Conservation (phyloP, 2,113 vertebrate genomes). For the Megaleporinus macrocephalus region DNA sequence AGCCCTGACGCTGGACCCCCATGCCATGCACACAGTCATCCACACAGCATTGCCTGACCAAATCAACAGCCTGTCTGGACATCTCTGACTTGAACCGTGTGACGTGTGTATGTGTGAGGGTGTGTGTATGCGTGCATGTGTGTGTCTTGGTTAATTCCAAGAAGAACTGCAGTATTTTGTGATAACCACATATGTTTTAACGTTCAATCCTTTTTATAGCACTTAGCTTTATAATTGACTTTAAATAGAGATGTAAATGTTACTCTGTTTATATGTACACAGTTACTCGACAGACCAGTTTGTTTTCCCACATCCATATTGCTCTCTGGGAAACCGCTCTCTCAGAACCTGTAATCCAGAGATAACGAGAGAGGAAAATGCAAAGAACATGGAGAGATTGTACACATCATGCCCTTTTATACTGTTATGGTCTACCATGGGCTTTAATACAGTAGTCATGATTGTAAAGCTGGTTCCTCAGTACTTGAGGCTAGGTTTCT, state of each 20-base stretch:
- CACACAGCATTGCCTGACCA: constrained; percentile 87
- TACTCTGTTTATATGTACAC: constrained; percentile 50
- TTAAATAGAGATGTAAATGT: neutral
- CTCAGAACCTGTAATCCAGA: neutral
- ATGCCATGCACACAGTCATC: constrained; percentile 86
- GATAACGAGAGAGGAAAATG: neutral
- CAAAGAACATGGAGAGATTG: neutral
- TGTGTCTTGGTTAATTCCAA: constrained; percentile 25
- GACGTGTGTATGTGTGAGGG: neutral
- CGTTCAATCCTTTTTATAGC: neutral
- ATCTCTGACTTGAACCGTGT: constrained; percentile 83
- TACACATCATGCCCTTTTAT: neutral
- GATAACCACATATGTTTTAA: constrained; percentile 2
- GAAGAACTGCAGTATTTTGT: constrained; percentile 1
- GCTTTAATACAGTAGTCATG: neutral
- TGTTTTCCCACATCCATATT: constrained; percentile 3
- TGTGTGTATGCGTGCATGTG: constrained; percentile 17
- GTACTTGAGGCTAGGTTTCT: neutral
- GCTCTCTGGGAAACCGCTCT: neutral
- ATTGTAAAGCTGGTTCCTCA: neutral
- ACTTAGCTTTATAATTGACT: constrained; percentile 7
- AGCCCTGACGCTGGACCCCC: constrained; percentile 87
- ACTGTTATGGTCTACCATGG: neutral
- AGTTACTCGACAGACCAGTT: constrained; percentile 35
- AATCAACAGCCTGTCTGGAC: constrained; percentile 90